These are phyloP conservation scores for Heliopora coerulea DNA, from an alignment of 92 coral and sea anemone species.

Conservation along the genomic window DNA sequence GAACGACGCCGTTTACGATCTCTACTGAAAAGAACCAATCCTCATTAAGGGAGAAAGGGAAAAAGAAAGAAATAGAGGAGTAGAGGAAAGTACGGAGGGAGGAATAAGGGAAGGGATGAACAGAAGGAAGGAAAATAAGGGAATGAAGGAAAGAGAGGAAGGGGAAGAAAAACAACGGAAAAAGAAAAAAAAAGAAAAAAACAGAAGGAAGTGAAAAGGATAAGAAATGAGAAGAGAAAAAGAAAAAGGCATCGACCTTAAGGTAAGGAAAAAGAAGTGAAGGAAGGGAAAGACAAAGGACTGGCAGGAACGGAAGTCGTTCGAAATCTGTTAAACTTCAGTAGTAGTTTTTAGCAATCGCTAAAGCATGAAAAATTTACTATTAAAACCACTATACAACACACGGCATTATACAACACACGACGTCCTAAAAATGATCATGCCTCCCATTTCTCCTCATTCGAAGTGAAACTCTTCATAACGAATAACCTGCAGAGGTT, in stretches of 20 bases:
- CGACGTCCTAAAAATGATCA: too few relatives aligned
- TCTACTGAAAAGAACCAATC: slow-evolving; percentile 32
- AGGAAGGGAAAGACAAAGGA: too few relatives aligned
- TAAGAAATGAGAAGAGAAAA: neutral
- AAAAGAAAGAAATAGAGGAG: neutral
- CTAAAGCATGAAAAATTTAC: too few relatives aligned
- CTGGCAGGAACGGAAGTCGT: too few relatives aligned
- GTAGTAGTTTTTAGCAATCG: too few relatives aligned
- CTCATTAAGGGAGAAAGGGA: neutral
- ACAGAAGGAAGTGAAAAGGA: neutral
- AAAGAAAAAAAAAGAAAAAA: neutral
- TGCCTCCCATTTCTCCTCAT: too few relatives aligned
- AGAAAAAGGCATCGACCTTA: neutral
- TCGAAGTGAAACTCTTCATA: too few relatives aligned
- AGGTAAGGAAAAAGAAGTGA: neutral
- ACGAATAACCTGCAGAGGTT: too few relatives aligned
- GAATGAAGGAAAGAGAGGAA: neutral
- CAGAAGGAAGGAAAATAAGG: neutral
- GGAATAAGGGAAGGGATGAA: neutral
- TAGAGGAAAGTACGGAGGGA: neutral
- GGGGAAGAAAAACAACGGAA: neutral
- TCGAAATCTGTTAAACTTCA: too few relatives aligned
- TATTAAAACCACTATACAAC: too few relatives aligned
- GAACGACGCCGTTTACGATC: slow-evolving; percentile 56
- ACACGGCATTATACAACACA: too few relatives aligned